These are phyloP conservation scores for Coracias cyanogaster DNA, from an alignment of 2,797 vertebrate species.

Conservation along the genomic window DNA sequence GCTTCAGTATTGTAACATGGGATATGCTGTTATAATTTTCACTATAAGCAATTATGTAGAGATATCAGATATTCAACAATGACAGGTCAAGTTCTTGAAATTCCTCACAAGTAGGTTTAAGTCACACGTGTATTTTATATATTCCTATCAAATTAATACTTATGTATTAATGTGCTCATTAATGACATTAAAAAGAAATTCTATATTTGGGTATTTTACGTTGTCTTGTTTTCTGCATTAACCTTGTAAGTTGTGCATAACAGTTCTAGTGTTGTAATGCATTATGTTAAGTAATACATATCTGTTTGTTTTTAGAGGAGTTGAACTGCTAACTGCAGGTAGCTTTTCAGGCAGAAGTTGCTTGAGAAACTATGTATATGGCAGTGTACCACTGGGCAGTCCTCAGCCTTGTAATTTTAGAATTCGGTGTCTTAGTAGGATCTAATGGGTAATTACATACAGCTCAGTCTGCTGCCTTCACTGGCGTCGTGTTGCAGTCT, in stretches of 20 bases:
- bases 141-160: neutral
- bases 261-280: neutral
- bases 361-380: conserved; percentile 18
- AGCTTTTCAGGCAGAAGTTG: conserved; percentile 61
- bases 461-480: conserved; percentile 4
- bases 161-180: neutral
- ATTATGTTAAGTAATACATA: neutral
- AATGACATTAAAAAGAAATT: conserved; percentile 29
- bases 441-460: conserved; percentile 50
- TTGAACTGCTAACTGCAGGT: neutral
- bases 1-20: neutral
- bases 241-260: neutral
- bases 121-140: neutral
- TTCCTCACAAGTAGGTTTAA: neutral
- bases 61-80: neutral
- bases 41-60: neutral
- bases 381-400: conserved; percentile 21
- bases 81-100: neutral
- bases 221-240: conserved; percentile 8
- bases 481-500: neutral
- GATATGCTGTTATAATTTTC: neutral
- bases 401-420: conserved; percentile 63
- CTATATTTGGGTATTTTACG: conserved; percentile 23
- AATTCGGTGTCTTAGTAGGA: conserved; percentile 53
- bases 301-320: neutral